phyloP scores from a whole-genome alignment of 92 coral and sea anemone genomes.

The Nematostella vectensis region DNA sequence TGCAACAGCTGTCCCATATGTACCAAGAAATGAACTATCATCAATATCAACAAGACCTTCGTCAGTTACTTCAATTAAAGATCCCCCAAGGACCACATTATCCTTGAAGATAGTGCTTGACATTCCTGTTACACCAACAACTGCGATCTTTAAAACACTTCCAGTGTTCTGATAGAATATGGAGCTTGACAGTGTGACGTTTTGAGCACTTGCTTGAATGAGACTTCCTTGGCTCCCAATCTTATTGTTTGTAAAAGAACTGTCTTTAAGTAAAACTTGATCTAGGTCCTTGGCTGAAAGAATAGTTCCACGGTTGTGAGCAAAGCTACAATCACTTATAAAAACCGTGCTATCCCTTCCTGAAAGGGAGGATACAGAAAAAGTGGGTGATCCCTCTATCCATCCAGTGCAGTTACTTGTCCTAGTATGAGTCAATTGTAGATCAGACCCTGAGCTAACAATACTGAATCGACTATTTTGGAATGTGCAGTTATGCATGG shows the following conservation, averaged over 20 bases:
- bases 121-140: constrained; percentile 5
- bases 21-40: constrained; percentile 9
- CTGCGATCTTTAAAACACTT: constrained; percentile 8
- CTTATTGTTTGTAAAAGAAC: constrained; percentile 9
- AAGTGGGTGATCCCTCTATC: constrained; percentile 14
- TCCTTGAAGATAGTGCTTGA: constrained; percentile 1
- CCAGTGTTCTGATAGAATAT: constrained; percentile 30
- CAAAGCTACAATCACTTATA: constrained; percentile 3
- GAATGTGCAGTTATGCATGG: constrained; percentile 16
- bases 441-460: constrained; percentile 25
- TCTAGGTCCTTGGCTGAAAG: constrained; percentile 8
- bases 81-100: constrained; percentile 13
- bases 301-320: constrained; percentile 16
- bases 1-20: constrained; percentile 13
- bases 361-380: constrained; percentile 21
- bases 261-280: constrained; percentile 6
- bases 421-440: constrained; percentile 5
- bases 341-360: constrained; percentile 10
- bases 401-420: constrained; percentile 23
- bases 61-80: constrained; percentile 13
- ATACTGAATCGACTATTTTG: constrained; percentile 19
- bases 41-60: not conserved
- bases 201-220: constrained; percentile 12
- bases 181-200: constrained; percentile 5
- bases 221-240: not conserved